Conservation (phyloP, 1,140 invertebrate genomes). For the Drosophila sp. region DNA sequence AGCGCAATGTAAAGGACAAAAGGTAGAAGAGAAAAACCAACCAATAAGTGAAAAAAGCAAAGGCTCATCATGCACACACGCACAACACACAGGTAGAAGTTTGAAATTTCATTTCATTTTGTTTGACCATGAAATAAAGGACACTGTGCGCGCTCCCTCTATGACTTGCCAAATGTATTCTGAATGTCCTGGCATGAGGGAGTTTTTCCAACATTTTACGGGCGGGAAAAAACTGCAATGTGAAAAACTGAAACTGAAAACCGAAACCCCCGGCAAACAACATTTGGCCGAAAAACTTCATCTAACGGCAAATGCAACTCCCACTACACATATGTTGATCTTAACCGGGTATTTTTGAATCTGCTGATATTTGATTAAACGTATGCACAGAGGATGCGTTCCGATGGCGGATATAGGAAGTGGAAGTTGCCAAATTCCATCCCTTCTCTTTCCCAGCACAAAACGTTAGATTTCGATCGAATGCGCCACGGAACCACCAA, state of each 20-base stretch:
- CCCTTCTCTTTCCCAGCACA: background rate
- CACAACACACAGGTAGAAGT: conserved; percentile 7
- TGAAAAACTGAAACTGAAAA: conserved; percentile 7
- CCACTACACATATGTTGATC: conserved; percentile 7
- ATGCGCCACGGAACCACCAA: background rate
- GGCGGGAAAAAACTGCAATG: conserved; percentile 23
- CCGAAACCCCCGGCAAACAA: conserved; percentile 8
- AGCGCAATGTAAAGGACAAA: conserved; percentile 4
- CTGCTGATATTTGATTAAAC: conserved; percentile 16
- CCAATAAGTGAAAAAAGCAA: conserved; percentile 24
- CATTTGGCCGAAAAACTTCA: conserved; percentile 12
- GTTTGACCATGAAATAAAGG: conserved; percentile 11
- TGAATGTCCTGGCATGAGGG: conserved; percentile 4
- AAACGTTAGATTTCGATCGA: conserved; percentile 26
- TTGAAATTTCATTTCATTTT: background rate
- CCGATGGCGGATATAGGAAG: conserved; percentile 11
- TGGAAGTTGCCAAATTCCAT: conserved; percentile 20
- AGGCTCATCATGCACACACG: conserved; percentile 1
- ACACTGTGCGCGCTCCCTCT: conserved; percentile 1
- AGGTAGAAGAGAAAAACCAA: background rate
- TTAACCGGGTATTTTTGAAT: conserved; percentile 16
- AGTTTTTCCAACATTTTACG: conserved; percentile 18
- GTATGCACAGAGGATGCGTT: conserved; percentile 7
- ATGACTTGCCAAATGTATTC: conserved; percentile 11
- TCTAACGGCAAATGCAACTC: conserved; percentile 1